Evolutionary conservation across 2,113 vertebrate genomes (phyloP), one percentile per base, ranked within the genome.

Genomic region (Marcusenius ussheri): DNA sequence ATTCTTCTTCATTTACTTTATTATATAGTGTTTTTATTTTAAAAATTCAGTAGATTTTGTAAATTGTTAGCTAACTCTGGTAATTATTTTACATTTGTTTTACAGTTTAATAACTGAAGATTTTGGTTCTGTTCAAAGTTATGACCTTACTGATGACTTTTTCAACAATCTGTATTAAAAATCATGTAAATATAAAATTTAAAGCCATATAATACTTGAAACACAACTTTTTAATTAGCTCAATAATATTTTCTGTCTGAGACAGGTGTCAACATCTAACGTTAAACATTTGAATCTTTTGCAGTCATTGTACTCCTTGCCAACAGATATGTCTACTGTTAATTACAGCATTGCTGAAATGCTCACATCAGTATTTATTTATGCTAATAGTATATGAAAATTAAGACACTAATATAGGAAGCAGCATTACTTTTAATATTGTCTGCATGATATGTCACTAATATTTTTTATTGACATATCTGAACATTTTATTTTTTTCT

Each of bases 281-380:
- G 94, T 93, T 90, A 91, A 95, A 93, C 93, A 88, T 93, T 90
- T 93, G 85, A 19, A 50, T 11, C 39, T 49, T 46, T 42, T 86
- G 42, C 7, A 92, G 93, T 95, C 93, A 92, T 93, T 93, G 94
- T 94, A 91, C 91, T 94, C 93, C 90, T 92, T 93, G 93, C 92
- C 19, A 42, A 66, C 93, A 94, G 90, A 93, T 83, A 83, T 17
- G 92, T 89, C 83, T 91, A 92, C 74, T 19, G 19, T 45, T 84
- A 91, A 66, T 90, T 80, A 92, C 90, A 91, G 90, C 89, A 92
- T 85, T 92, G 90, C 91, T 93, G 92, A 93, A 92, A 94, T 93
- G 91, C 89, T 90, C 88, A 92, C 93, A 90, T 91, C 93, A 92
- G 92, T 94, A 89, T 49, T 91, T 92, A 93, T 93, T 92, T 93